Evolutionary conservation across 2,888 invertebrate species (phyloP), one percentile per base, ranked within the genome.

Genomic region (Eilema sororculum): DNA sequence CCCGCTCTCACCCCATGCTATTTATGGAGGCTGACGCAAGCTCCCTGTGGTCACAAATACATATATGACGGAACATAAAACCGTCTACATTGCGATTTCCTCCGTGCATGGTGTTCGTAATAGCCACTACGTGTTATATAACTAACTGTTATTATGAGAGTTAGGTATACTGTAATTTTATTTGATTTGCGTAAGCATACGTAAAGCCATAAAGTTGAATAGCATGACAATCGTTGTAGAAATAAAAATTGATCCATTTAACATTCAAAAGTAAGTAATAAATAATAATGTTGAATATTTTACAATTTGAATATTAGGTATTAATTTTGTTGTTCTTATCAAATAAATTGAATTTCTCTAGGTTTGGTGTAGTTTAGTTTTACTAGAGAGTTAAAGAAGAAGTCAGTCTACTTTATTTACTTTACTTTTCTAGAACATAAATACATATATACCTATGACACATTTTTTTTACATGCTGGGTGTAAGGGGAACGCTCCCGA

Each of bases 31-130:
- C 77, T 68, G 64, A 71, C 65, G 69, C 71, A 79, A 77, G 41
- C 68, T 73, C 69, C 56, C 57, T 28, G 67, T 66, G 68, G 69
- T 74, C 72, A 71, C 77, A 74, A 68, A 73, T 65, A 67, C 65
- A 37, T 71, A 37, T 71, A 60, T 70, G 58, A 71, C 69, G 64
- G 65, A 63, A 69, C 71, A 73, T 75, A 76, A 80, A 74, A 73
- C 68, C 65, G 72, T 73, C 72, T 73, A 74, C 63, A 62, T 71
- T 67, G 59, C 68, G 30, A 79, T 62, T 66, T 60, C 52, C 61
- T 62, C 57, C 60, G n/a, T 60, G 25, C 20, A 67, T 65, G 58
- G 30, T 65, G 41, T 65, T 57, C n/a, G n/a, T 56, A 68, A 71
- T 30, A 20, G 52, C 24, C 46, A 58, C 3, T 64, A 56, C 3